Conservation (phyloP, 2,113 vertebrate genomes). For the Tichodroma muraria region DNA sequence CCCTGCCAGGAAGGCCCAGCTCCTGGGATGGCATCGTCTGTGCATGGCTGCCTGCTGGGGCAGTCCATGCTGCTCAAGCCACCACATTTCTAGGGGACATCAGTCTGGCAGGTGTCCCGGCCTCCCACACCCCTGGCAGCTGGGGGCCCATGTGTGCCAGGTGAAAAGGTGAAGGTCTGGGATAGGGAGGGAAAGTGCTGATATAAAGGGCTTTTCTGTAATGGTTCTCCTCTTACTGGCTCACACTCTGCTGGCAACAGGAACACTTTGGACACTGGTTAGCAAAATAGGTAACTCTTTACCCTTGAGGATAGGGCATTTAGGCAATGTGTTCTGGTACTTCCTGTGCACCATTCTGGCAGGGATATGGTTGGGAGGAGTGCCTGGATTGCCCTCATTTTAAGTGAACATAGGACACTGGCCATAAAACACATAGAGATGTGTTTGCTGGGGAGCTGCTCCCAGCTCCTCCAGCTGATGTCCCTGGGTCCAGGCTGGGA, state of each 20-base stretch:
- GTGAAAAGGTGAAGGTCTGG: neutral
- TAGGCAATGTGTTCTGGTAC: neutral
- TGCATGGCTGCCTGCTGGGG: neutral
- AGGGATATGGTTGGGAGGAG: neutral
- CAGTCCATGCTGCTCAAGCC: neutral
- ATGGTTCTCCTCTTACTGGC: neutral
- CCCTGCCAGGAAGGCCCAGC: neutral
- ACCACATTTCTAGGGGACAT: neutral
- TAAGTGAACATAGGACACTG: neutral
- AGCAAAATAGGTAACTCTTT: neutral
- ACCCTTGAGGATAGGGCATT: neutral
- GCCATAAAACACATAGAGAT: neutral
- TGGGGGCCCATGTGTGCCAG: neutral
- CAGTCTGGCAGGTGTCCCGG: neutral
- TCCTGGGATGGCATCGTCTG: neutral
- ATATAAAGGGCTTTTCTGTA: neutral
- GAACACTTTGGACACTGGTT: neutral
- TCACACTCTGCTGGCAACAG: neutral
- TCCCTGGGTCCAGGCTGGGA: rapidly evolving
- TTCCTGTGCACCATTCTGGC: neutral
- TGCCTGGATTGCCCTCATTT: neutral
- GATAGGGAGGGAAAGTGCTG: neutral
- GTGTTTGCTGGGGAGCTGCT: neutral
- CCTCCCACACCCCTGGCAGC: neutral
- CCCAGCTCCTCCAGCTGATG: neutral